Conservation (phyloP, 1,140 invertebrate species). For the Drosophila orena region DNA sequence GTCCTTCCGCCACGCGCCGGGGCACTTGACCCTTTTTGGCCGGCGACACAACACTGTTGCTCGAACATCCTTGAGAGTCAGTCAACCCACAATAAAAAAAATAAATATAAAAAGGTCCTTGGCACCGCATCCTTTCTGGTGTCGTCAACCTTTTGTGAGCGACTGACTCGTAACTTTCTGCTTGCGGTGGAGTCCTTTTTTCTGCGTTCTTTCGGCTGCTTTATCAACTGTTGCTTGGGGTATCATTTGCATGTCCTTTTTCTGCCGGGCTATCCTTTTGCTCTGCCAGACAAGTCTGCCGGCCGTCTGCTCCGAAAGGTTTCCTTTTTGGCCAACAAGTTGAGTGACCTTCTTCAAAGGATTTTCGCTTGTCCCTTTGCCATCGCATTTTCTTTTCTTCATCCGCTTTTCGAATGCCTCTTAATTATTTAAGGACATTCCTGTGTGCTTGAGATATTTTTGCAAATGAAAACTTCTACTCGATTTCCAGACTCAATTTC, state of each 20-base stretch:
- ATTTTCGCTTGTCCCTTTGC: slow-evolving; percentile 20
- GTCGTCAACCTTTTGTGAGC: slow-evolving; percentile 49
- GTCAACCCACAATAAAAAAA: slow-evolving; percentile 38
- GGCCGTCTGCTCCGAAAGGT: slow-evolving; percentile 36
- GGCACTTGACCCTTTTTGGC: slow-evolving; percentile 76
- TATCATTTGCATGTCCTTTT: slow-evolving; percentile 52
- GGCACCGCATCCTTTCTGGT: slow-evolving; percentile 31
- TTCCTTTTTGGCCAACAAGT: slow-evolving; percentile 41
- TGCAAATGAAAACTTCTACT: slow-evolving; percentile 44
- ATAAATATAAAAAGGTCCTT: slow-evolving; percentile 35
- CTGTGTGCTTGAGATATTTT: slow-evolving; percentile 19
- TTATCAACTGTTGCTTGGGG: slow-evolving; percentile 40
- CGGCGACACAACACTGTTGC: slow-evolving; percentile 30
- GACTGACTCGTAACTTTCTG: slow-evolving; percentile 43
- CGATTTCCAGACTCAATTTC: slow-evolving; percentile 41
- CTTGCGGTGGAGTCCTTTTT: slow-evolving; percentile 4
- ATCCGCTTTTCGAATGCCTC: background rate
- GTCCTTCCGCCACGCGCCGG: slow-evolving; percentile 54
- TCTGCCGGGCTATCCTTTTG: slow-evolving; percentile 25
- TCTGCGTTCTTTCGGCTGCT: slow-evolving; percentile 3
- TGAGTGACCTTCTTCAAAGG: slow-evolving; percentile 63
- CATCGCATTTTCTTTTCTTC: background rate
- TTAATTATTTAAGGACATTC: slow-evolving; percentile 51
- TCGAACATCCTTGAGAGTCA: slow-evolving; percentile 65
- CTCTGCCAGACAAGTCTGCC: slow-evolving; percentile 48